Conservation (phyloP, 2,113 vertebrate species). For the Herpailurus yagouaroundi region DNA sequence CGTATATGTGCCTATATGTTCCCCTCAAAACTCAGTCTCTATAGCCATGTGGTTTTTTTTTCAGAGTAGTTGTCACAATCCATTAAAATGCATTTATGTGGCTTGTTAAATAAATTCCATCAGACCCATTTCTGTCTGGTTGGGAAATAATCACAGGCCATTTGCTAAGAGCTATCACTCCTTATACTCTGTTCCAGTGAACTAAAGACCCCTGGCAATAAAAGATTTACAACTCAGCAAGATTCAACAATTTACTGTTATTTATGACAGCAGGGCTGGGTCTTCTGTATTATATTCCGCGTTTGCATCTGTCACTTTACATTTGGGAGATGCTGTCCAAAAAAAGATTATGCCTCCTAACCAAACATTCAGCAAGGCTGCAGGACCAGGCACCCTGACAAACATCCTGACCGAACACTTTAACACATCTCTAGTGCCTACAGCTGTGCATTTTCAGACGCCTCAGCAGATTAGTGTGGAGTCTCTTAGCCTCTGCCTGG, state of each 20-base stretch:
- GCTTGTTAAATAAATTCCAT: slow-evolving; percentile 24
- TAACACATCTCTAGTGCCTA: background rate
- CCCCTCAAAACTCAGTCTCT: background rate
- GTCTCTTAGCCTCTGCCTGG: slow-evolving; percentile 55
- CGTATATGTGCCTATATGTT: background rate
- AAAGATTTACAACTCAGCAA: slow-evolving; percentile 75
- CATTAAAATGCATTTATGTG: background rate
- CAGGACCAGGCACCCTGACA: slow-evolving; percentile 54
- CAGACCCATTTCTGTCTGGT: background rate
- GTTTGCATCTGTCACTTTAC: slow-evolving; percentile 72
- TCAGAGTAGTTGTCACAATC: background rate
- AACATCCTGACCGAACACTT: slow-evolving; percentile 63
- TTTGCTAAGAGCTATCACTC: background rate
- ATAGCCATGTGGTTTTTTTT: background rate
- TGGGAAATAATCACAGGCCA: slow-evolving; percentile 19
- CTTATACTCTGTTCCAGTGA: slow-evolving; percentile 45
- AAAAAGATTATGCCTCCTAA: slow-evolving; percentile 57
- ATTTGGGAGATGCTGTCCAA: slow-evolving; percentile 71
- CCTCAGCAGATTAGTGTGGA: slow-evolving; percentile 71
- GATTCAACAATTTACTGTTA: slow-evolving; percentile 71
- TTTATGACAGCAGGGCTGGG: slow-evolving; percentile 66
- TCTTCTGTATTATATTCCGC: background rate
- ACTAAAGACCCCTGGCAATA: slow-evolving; percentile 71
- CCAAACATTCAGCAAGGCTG: slow-evolving; percentile 36
- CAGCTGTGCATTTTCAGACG: slow-evolving; percentile 80